A percentile compares a stretch with the other conserved stretches of the same genome.
Evolutionary conservation across 2,797 vertebrate species (phyloP).

Genomic region (Cygnus olor): DNA sequence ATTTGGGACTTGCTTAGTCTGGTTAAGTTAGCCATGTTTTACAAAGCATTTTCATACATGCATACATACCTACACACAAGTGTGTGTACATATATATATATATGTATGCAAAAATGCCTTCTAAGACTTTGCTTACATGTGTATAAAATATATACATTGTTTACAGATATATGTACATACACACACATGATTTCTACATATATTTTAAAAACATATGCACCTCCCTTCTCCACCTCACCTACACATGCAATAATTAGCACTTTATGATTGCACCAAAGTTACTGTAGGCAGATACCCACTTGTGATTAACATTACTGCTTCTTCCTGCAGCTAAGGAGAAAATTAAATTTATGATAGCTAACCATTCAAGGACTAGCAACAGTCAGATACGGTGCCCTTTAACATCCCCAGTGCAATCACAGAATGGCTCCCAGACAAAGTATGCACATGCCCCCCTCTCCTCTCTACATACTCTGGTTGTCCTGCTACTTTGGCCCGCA

Average conservation of each 20-base stretch:
- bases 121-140: background rate
- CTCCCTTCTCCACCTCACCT: background rate
- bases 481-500: background rate
- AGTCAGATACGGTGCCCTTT: background rate
- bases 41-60: background rate
- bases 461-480: background rate
- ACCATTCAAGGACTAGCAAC: background rate
- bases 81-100: background rate
- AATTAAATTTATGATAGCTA: background rate
- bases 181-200: background rate
- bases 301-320: background rate
- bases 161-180: background rate
- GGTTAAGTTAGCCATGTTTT: background rate
- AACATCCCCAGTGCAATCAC: background rate
- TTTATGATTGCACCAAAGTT: background rate
- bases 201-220: background rate
- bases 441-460: background rate
- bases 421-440: background rate
- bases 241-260: background rate
- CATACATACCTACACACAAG: background rate
- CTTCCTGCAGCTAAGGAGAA: background rate
- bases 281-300: background rate
- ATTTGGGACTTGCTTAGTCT: background rate
- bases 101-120: background rate
- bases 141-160: background rate